Evolutionary conservation across 2,113 vertebrate species (phyloP).

Genomic region (Bolborhynchus lineola): DNA sequence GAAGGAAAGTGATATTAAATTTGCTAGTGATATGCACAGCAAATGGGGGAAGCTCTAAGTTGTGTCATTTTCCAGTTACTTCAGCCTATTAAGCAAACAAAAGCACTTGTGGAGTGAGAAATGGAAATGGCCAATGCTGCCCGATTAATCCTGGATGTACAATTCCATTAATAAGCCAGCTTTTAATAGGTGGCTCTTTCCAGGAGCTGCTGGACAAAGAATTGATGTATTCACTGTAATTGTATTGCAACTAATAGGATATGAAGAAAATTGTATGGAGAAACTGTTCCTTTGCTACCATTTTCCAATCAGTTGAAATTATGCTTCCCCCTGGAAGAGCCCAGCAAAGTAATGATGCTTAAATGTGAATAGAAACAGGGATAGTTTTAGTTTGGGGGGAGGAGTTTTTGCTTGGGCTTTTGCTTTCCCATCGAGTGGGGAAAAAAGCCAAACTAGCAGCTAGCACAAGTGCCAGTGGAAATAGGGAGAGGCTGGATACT

Average conservation of each 20-base stretch:
- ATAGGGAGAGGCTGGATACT: fast-evolving
- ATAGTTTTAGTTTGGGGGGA: background rate
- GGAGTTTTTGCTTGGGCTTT: background rate
- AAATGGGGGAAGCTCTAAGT: constrained; percentile 72
- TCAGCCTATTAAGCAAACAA: constrained; percentile 83
- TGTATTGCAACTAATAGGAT: constrained; percentile 81
- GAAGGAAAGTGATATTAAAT: constrained; percentile 57
- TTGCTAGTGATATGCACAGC: constrained; percentile 44
- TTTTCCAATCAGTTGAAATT: constrained; percentile 79
- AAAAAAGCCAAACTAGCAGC: background rate
- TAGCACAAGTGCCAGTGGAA: background rate
- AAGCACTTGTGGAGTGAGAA: constrained; percentile 81
- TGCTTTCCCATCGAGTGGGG: fast-evolving
- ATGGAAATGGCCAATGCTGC: constrained; percentile 75
- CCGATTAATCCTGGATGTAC: constrained; percentile 81
- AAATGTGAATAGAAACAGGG: background rate
- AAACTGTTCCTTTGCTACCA: constrained; percentile 64
- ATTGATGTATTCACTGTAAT: constrained; percentile 79
- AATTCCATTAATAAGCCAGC: constrained; percentile 80
- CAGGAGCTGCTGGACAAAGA: constrained; percentile 70
- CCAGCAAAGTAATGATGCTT: constrained; percentile 27
- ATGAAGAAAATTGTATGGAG: constrained; percentile 75
- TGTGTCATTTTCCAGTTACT: constrained; percentile 78
- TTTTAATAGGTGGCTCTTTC: constrained; percentile 78
- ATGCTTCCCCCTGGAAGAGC: constrained; percentile 61